phyloP scores from a whole-genome alignment of 92 coral and sea anemone species.

The Parazoanthus atlanticus region DNA sequence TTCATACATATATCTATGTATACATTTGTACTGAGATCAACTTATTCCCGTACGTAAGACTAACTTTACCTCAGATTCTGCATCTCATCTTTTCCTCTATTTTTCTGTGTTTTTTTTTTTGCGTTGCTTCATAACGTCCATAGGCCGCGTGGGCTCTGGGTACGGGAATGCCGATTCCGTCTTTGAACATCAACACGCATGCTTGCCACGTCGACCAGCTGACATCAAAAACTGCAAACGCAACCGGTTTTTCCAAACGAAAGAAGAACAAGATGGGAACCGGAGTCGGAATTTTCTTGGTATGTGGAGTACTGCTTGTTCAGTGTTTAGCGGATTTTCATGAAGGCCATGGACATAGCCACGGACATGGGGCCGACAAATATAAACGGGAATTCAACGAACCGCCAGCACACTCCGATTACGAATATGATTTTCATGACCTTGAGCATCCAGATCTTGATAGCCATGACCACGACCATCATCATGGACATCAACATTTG shows the following conservation, averaged over 20 bases:
- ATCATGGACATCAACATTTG: slow-evolving; percentile 13
- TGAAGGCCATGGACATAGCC: slow-evolving; percentile 57
- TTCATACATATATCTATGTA: too few relatives aligned
- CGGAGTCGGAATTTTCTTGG: slow-evolving; percentile 22
- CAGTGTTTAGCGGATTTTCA: slow-evolving; percentile 44
- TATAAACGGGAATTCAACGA: slow-evolving; percentile 41
- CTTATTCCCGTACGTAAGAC: background rate
- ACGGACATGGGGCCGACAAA: slow-evolving; percentile 54
- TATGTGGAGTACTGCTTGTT: slow-evolving; percentile 15
- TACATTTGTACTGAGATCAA: too few relatives aligned
- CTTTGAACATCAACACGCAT: slow-evolving; percentile 54
- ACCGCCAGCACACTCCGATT: slow-evolving; percentile 45
- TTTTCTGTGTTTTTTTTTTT: background rate
- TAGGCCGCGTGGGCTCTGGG: background rate
- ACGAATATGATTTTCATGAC: slow-evolving; percentile 51
- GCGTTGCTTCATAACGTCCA: background rate
- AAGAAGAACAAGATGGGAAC: background rate
- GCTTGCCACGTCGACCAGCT: slow-evolving; percentile 89
- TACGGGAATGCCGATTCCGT: background rate
- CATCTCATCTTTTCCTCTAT: too few relatives aligned
- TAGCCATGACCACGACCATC: slow-evolving; percentile 47
- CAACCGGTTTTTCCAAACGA: slow-evolving; percentile 19
- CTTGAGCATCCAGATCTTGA: slow-evolving; percentile 51
- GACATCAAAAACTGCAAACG: slow-evolving; percentile 56
- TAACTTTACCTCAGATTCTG: background rate